Evolutionary conservation across 92 coral and sea anemone genomes (phyloP).

Genomic region (Plumapathes pennacea): DNA sequence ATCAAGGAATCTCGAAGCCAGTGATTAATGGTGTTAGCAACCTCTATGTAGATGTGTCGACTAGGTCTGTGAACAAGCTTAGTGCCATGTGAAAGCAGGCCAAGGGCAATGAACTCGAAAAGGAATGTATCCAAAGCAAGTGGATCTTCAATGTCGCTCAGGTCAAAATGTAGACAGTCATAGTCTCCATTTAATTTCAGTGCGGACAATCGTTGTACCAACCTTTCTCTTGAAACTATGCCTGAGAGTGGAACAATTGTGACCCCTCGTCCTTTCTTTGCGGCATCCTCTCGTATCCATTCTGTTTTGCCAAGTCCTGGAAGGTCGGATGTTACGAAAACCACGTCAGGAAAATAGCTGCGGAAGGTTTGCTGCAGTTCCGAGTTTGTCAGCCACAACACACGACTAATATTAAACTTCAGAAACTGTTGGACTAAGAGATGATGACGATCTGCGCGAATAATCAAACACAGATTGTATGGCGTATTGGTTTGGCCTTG

Average conservation of each 20-base stretch:
- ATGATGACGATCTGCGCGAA: constrained; percentile 74
- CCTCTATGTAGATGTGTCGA: constrained; percentile 51
- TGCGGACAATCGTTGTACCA: constrained; percentile 51
- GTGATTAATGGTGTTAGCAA: constrained; percentile 73
- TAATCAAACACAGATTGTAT: constrained; percentile 58
- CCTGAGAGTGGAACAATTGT: constrained; percentile 69
- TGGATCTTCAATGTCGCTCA: constrained; percentile 72
- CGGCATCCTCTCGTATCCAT: constrained; percentile 41
- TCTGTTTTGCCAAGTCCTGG: constrained; percentile 91
- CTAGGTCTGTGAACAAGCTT: constrained; percentile 59
- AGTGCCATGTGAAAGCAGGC: constrained; percentile 80
- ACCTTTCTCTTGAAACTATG: constrained; percentile 58
- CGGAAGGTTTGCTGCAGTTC: constrained; percentile 30
- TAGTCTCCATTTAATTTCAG: constrained; percentile 43
- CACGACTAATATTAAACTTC: constrained; percentile 23
- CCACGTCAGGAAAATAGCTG: constrained; percentile 47
- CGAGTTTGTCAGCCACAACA: constrained; percentile 52
- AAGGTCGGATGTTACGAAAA: constrained; percentile 63
- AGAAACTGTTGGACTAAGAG: constrained; percentile 69
- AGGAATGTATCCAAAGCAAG: constrained; percentile 66
- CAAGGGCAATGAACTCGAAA: constrained; percentile 69
- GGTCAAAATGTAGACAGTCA: constrained; percentile 67
- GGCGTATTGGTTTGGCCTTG: constrained; percentile 8
- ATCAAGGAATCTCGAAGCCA: constrained; percentile 64
- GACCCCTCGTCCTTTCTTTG: constrained; percentile 38